Base-by-base conservation (phyloP, 2,113 vertebrate genomes). In the Alouatta palliata region DNA sequence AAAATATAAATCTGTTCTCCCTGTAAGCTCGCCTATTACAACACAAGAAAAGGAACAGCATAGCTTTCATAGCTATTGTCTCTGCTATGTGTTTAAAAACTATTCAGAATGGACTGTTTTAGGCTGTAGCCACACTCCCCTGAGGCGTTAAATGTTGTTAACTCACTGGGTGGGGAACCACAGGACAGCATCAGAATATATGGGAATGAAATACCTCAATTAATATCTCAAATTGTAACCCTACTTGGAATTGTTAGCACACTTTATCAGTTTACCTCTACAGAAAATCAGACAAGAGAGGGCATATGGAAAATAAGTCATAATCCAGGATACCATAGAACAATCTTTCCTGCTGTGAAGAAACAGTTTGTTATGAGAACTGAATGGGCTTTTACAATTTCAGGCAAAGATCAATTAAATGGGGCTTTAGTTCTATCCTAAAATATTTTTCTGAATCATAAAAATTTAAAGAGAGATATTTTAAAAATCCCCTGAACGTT, bases 61-160 rank as follows among this genome's bases (percentile, higher is more conserved):
- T n/a, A 37, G 66, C 27, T 94, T 91, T 77, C 82, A 25, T 6
- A 35, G 21, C 40, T 86, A 79, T 79, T 94, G 27, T 76, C 56
- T 77, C 77, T 94, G 61, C 37, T 90, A 2, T 52, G 66, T 96
- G 49, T 86, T 96, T 95, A 89, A 96, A 94, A 79, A 82, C 21
- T 52, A 80, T 91, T 88, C 88, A 61, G 87, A 92, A 58, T 83
- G 25, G 37, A 45, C 66, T 47, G 61, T 90, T 94, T 49, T 64
- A 92, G 79, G 43, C 35, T 35, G 6, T 25, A 73, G 80, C 52
- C 58, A 73, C 40, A 43, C 20, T 81, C 73, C 84, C 70, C 27
- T 1, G 12, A 82, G 61, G 71, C 23, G 84, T 96, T 84, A 90
- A 92, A 76, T 70, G 68, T 37, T 95, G 79, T 81, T 87, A 81